Percentiles rank a stretch among this genome's conserved stretches.
Evolutionary conservation across 2,797 vertebrate genomes (phyloP).

Genomic region (Enteromius argenteus): DNA sequence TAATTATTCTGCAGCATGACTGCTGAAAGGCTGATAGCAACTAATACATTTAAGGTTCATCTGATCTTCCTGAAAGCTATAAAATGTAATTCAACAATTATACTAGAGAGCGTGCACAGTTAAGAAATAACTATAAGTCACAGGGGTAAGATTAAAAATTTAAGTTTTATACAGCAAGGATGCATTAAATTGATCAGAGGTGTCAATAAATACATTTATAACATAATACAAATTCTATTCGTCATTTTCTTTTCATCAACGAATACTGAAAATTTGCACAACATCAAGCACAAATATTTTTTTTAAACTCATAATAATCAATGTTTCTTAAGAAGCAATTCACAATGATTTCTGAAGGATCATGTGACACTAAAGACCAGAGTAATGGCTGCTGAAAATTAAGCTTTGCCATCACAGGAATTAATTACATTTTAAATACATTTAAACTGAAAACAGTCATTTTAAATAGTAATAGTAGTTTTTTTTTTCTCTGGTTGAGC

Average conservation of each 20-base stretch:
- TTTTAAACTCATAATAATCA: not conserved
- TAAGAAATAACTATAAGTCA: not conserved
- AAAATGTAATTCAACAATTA: not conserved
- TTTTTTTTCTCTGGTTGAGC: not conserved
- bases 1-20: slow-evolving; percentile 32
- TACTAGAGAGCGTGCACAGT: not conserved
- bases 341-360: not conserved
- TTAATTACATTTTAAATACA: not conserved
- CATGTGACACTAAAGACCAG: not conserved
- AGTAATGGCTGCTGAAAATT: not conserved
- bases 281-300: not conserved
- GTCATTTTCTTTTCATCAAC: not conserved
- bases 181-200: not conserved
- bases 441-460: not conserved
- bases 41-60: slow-evolving; percentile 1
- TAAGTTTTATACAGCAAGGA: not conserved
- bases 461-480: not conserved
- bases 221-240: not conserved
- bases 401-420: not conserved
- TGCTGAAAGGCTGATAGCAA: slow-evolving; percentile 13
- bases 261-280: not conserved
- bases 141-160: not conserved
- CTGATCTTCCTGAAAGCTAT: slow-evolving; percentile 13
- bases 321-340: not conserved
- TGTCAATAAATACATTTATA: not conserved